Evolutionary conservation across 2,113 vertebrate genomes (phyloP).

Genomic region (Poecile atricapillus): DNA sequence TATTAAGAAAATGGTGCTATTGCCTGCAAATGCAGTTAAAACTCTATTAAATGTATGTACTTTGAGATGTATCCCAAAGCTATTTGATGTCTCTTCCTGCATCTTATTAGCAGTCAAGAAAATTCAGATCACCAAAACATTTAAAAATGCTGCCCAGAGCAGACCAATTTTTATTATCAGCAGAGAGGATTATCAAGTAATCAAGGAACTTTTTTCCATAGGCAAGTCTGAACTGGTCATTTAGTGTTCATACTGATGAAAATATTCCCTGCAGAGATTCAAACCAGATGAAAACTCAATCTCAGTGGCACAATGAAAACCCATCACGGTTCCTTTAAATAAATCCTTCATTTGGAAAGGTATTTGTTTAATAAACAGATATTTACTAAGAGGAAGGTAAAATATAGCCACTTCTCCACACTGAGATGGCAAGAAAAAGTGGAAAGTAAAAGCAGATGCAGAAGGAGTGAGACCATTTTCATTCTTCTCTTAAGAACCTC

Average conservation of each 20-base stretch:
- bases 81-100: background rate
- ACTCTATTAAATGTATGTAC: background rate
- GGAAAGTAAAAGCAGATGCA: background rate
- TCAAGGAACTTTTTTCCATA: background rate
- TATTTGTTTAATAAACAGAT: background rate
- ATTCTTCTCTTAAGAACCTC: background rate
- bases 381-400: background rate
- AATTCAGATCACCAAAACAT: background rate
- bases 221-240: background rate
- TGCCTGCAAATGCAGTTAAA: conserved; percentile 25
- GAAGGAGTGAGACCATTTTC: background rate
- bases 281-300: background rate
- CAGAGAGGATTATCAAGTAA: background rate
- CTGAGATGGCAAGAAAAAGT: background rate
- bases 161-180: background rate
- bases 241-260: background rate
- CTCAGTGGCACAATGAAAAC: background rate
- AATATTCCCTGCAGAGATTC: background rate
- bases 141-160: background rate
- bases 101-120: conserved; percentile 16
- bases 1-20: conserved; percentile 22
- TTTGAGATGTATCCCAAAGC: conserved; percentile 18
- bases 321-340: background rate
- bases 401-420: background rate
- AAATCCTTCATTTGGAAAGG: background rate